A percentile compares a stretch with the other conserved stretches of the same genome.
Conservation (phyloP, 2,888 invertebrate species). For the Strigamia crassipes region DNA sequence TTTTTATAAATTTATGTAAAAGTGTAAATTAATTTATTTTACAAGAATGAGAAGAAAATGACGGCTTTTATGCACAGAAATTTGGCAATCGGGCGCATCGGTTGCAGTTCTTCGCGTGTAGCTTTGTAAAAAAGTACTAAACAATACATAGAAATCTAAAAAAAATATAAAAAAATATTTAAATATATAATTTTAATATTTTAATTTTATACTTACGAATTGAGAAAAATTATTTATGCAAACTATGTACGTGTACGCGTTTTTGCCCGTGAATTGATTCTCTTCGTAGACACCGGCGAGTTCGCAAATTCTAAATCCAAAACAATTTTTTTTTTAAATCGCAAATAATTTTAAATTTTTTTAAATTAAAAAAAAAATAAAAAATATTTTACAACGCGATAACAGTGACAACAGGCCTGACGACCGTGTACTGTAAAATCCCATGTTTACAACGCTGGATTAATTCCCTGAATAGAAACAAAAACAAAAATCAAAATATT, state of each 20-base stretch:
- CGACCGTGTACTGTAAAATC: constrained; percentile 91
- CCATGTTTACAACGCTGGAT: constrained; percentile 96
- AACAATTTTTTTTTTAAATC: background rate
- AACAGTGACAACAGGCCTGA: constrained; percentile 85
- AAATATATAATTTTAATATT: too few relatives aligned
- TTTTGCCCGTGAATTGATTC: constrained; percentile 81
- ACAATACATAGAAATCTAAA: constrained; percentile 84
- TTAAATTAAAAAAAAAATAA: background rate
- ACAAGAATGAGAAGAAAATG: constrained; percentile 98
- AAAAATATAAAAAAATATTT: constrained; percentile 45
- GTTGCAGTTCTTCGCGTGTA: constrained; percentile 80
- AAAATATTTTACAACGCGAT: constrained; percentile 77
- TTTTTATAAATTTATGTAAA: too few relatives aligned
- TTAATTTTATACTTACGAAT: constrained; percentile 68
- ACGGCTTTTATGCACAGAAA: constrained; percentile 97
- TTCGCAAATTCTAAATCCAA: constrained; percentile 74
- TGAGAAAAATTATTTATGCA: constrained; percentile 89
- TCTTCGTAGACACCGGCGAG: constrained; percentile 84
- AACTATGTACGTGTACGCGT: constrained; percentile 88
- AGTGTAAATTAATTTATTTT: constrained; percentile 59
- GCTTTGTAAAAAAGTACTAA: constrained; percentile 91
- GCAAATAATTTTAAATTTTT: background rate
- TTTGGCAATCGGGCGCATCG: constrained; percentile 93
- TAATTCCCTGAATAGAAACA: constrained; percentile 61
- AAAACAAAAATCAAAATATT: background rate